Evolutionary conservation across 2,113 vertebrate genomes (phyloP).

Genomic region (Labrus mixtus): DNA sequence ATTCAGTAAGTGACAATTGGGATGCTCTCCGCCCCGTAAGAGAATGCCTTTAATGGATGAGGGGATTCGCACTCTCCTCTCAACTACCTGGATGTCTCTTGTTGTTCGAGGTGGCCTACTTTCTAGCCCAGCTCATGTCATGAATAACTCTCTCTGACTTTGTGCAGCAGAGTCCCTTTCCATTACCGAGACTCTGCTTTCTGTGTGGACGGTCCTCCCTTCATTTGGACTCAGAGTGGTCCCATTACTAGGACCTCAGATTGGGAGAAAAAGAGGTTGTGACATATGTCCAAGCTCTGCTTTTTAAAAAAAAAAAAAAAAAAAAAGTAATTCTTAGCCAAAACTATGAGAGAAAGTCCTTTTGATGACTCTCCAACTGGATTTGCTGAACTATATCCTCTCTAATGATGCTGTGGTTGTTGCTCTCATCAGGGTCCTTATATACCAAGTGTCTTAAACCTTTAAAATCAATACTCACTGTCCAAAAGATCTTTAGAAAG

Average conservation of each 20-base stretch:
- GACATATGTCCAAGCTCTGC: not conserved
- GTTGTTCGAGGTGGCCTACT: constrained; percentile 76
- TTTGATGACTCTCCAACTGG: not conserved
- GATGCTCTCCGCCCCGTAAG: constrained; percentile 57
- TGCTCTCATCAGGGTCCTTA: not conserved
- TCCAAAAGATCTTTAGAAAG: not conserved
- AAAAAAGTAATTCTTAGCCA: constrained; percentile 3
- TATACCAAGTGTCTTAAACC: not conserved
- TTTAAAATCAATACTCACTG: not conserved
- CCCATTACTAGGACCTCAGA: constrained; percentile 12
- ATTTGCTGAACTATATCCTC: not conserved
- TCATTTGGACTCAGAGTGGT: constrained; percentile 30
- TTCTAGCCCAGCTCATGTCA: constrained; percentile 59
- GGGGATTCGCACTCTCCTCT: constrained; percentile 62
- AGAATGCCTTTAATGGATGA: constrained; percentile 68
- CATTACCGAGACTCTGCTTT: constrained; percentile 30
- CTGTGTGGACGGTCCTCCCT: constrained; percentile 29
- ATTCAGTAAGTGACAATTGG: constrained; percentile 69
- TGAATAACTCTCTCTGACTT: constrained; percentile 70
- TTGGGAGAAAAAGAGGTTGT: constrained; percentile 12
- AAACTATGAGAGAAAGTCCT: constrained; percentile 5
- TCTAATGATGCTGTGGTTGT: not conserved
- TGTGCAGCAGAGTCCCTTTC: constrained; percentile 47
- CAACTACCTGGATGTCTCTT: constrained; percentile 69
- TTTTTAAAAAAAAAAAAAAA: constrained; percentile 12